Evolutionary conservation across 2,888 invertebrate species (phyloP), one percentile per base, ranked within the genome.

Genomic region (Gortyna flavago): DNA sequence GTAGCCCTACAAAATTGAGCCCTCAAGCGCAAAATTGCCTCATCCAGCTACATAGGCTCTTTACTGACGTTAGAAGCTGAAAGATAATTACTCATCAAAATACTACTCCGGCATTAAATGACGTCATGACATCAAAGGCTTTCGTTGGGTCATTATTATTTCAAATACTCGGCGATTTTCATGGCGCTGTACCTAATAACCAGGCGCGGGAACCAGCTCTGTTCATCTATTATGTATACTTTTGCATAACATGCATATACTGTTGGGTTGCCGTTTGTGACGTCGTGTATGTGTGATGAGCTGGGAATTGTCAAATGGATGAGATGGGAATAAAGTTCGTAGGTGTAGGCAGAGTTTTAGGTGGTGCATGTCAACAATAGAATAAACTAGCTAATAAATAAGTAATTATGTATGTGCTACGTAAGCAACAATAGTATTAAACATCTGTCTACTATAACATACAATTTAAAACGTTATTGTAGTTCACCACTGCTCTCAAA

Each of bases 21-120:
- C 13, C 48, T 84, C 75, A 65, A 71, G 66, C 62, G 9, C 71
- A 25, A 77, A 84, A 83, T 85, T 81, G 61, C 70, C 29, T 70
- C 71, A 61, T 32, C 32, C 72, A 66, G 61, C 44, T 18, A 59
- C 41, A 65, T 62, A 65, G 72, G 75, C 73, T 41, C 68, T 73
- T 75, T 48, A 77, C 71, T 75, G 66, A 85, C 35, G 79, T 82
- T 67, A 66, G 80, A 66, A 72, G 78, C 77, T 81, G 71, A 87
- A 88, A 85, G 71, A 72, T 88, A 83, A 88, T 88, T 85, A 75
- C 74, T 83, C 81, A 76, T 81, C 81, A 77, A 79, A 85, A 83
- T 83, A 83, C 71, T 83, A 73, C 69, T 71, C 75, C 44, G 77
- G 68, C 64, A 80, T 80, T 79, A 83, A 83, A 86, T 76, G 71